Evolutionary conservation across 2,797 vertebrate genomes (phyloP).

Genomic region (Danio albolineatus): DNA sequence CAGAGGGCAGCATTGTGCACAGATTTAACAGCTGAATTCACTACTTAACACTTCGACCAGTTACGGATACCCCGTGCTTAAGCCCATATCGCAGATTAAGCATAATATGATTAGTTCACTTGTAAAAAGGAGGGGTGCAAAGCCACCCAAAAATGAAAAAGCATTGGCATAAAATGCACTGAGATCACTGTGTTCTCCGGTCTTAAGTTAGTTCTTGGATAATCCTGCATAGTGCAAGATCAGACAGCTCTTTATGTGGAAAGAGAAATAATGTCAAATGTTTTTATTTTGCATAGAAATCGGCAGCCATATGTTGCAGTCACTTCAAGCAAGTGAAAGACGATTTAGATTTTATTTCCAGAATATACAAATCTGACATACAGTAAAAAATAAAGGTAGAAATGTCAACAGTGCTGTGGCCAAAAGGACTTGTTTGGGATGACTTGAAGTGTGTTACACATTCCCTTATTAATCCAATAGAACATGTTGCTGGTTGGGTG

Average conservation of each 20-base stretch:
- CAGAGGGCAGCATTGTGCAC: conserved; percentile 72
- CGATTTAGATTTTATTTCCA: conserved; percentile 45
- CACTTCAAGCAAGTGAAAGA: conserved; percentile 15
- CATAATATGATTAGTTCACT: not conserved
- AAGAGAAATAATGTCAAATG: conserved; percentile 10
- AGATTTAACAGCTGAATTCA: conserved; percentile 7
- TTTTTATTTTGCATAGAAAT: conserved; percentile 70
- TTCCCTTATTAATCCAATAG: conserved; percentile 2
- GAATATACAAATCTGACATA: conserved; percentile 52
- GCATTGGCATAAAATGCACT: conserved; percentile 25
- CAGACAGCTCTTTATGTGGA: not conserved
- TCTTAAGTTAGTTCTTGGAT: conserved; percentile 26
- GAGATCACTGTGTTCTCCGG: conserved; percentile 44
- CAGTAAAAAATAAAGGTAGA: conserved; percentile 55
- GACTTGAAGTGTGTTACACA: not conserved
- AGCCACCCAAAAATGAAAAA: conserved; percentile 19
- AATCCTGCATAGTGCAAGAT: conserved; percentile 27
- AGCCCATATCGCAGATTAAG: conserved; percentile 12
- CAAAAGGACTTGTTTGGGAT: not conserved
- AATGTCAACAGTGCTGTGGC: conserved; percentile 33
- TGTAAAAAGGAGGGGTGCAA: conserved; percentile 13
- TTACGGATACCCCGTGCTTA: not conserved
- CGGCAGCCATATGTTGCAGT: conserved; percentile 47
- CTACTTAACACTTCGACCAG: not conserved
- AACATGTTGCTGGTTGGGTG: conserved; percentile 15